phyloP scores from a whole-genome alignment of 2,113 vertebrate species.

The Pterocles orientalis region DNA sequence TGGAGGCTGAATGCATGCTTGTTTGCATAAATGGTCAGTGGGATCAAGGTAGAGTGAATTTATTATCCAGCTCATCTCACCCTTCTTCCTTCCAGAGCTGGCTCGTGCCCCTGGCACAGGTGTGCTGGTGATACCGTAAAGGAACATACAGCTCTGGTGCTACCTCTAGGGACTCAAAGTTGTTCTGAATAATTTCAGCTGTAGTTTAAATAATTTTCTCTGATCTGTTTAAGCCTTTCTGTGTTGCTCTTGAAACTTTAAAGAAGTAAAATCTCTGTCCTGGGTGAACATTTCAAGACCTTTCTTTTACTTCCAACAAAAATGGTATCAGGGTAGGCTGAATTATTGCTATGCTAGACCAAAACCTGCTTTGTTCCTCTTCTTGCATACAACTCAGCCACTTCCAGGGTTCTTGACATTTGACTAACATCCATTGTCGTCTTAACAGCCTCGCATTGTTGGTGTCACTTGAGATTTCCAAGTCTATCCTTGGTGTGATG shows the following conservation, averaged over 20 bases:
- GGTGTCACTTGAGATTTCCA: background rate
- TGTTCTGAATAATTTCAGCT: background rate
- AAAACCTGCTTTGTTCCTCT: background rate
- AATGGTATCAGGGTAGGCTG: background rate
- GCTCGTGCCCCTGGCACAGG: accelerated
- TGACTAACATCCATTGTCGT: background rate
- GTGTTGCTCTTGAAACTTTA: background rate
- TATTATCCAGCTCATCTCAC: background rate
- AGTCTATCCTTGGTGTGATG: background rate
- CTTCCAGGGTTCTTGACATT: background rate
- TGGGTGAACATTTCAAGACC: background rate
- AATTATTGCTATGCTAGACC: background rate
- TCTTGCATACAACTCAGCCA: background rate
- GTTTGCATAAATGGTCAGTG: background rate
- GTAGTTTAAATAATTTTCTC: background rate
- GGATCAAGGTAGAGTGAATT: background rate
- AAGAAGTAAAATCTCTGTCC: background rate
- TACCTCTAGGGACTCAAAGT: background rate
- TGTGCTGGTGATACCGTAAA: accelerated
- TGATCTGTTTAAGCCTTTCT: background rate
- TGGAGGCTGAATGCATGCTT: background rate
- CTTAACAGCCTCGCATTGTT: background rate
- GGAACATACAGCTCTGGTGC: background rate
- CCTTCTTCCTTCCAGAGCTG: background rate
- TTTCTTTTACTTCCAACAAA: background rate